Conservation (phyloP, 2,797 vertebrate genomes). For the Hypotaenidia philippensis region DNA sequence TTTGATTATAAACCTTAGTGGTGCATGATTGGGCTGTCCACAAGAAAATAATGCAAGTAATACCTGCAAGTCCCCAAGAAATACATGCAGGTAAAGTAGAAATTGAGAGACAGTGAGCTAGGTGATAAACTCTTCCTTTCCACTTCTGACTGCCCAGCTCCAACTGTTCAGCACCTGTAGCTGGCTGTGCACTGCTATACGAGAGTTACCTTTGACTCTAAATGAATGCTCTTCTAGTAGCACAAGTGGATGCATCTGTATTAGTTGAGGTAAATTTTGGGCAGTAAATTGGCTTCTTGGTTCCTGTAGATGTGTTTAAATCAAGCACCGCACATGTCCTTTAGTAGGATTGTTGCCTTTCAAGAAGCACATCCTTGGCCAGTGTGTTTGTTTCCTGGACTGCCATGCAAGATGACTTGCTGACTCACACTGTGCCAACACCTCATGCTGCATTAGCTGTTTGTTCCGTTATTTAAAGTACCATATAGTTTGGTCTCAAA, state of each 20-base stretch:
- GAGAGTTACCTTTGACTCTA: not conserved
- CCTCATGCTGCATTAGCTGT: not conserved
- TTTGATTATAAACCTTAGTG: not conserved
- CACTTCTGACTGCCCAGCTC: not conserved
- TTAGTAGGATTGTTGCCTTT: not conserved
- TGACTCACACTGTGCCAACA: accelerated
- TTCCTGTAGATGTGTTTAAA: not conserved
- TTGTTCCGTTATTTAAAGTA: not conserved
- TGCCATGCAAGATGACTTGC: not conserved
- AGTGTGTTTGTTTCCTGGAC: not conserved
- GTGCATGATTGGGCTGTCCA: not conserved
- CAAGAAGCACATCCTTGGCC: not conserved
- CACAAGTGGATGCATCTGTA: not conserved
- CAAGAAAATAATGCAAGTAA: not conserved
- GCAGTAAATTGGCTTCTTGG: not conserved
- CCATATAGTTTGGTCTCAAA: not conserved
- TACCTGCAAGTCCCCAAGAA: too few relatives aligned
- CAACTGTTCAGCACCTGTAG: not conserved
- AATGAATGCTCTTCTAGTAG: not conserved
- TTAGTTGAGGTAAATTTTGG: not conserved
- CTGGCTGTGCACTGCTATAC: not conserved
- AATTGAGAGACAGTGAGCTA: not conserved
- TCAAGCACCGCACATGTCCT: not conserved
- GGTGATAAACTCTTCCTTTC: not conserved
- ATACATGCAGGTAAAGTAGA: not conserved